Percentiles rank a stretch among this genome's conserved stretches.
Evolutionary conservation across 35 echinoderm and acorn worm genomes (phyloP).

Genomic region (Diadema setosum): DNA sequence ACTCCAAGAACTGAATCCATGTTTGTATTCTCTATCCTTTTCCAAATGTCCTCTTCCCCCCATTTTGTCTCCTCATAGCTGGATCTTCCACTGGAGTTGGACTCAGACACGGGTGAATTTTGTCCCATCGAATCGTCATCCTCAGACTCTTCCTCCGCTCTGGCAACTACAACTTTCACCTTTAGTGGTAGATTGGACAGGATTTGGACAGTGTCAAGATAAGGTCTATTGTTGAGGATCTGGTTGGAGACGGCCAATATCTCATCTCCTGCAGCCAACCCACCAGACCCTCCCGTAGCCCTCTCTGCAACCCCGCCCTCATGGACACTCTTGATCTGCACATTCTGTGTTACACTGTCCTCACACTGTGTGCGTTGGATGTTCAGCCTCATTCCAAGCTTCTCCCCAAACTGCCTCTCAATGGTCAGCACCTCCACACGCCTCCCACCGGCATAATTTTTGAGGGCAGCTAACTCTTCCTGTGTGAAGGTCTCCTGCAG

Average conservation of each 20-base stretch:
- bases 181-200: conserved; percentile 52
- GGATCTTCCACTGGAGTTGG: conserved; percentile 1
- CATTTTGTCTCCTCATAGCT: not conserved
- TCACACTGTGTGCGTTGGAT: conserved; percentile 72
- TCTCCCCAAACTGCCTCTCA: conserved; percentile 56
- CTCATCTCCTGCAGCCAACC: conserved; percentile 61
- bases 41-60: conserved; percentile 18
- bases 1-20: not conserved
- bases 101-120: not conserved
- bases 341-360: conserved; percentile 58
- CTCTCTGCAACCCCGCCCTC: conserved; percentile 75
- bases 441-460: conserved; percentile 5
- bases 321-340: conserved; percentile 69
- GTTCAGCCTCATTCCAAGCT: conserved; percentile 90
- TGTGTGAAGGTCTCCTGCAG: not conserved
- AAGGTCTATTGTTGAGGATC: conserved; percentile 46
- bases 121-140: conserved; percentile 10
- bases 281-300: conserved; percentile 9
- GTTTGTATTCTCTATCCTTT: not conserved
- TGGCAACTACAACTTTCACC: conserved; percentile 44
- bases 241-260: conserved; percentile 47
- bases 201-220: conserved; percentile 45
- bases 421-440: conserved; percentile 52
- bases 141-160: not conserved
- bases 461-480: not conserved